Base-by-base conservation (phyloP, 53 echinoderm and acorn worm genomes). In the Holothuria scabra region DNA sequence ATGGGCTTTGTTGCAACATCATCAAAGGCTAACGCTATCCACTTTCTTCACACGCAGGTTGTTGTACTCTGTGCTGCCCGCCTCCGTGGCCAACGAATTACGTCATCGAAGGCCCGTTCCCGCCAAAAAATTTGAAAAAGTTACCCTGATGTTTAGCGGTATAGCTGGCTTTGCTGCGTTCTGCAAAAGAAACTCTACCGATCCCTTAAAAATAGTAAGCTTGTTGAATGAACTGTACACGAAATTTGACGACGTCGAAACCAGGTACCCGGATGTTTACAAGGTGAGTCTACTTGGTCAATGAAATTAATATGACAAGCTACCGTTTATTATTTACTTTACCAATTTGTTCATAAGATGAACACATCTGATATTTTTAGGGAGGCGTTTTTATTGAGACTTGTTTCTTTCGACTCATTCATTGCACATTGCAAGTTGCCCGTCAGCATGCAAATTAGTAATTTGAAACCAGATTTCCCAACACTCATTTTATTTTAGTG, bases 71-170 rank as follows among this genome's bases (percentile, higher is more conserved):
- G 88, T 96, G 49, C 90, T 96, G 52, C 96, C 96, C 14, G 91
- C 96, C 19, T 89, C 96, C 5, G 93, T 96, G 12, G 96, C 96
- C 56, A 94, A 96, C 79, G 96, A 96, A 84, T 76, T 96, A 28
- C 91, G 96, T 65, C 96, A 96, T 59, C 74, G 70, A 11, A 87
- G 96, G 21, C 96, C 96, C 12, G 96, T 96, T 57, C 93, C 93
- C 20, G 93, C 96, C 84, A 94, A 90, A 49, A 96, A 94, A 82
- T 92, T 88, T 70, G 96, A 93, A 59, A 75, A 90, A 32, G 96
- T 96, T 13, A 96, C 96, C 18, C 75, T 96, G 52, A 93, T 96
- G 96, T 96, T 96, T 86, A 96, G 96, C 52, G 96, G 96, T 2
- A 92, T 96, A 67, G 88, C 88, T n/a, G 96, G 96, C 4, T 96